phyloP scores from a whole-genome alignment of 1,140 invertebrate genomes.

The Zaprionus africanus region DNA sequence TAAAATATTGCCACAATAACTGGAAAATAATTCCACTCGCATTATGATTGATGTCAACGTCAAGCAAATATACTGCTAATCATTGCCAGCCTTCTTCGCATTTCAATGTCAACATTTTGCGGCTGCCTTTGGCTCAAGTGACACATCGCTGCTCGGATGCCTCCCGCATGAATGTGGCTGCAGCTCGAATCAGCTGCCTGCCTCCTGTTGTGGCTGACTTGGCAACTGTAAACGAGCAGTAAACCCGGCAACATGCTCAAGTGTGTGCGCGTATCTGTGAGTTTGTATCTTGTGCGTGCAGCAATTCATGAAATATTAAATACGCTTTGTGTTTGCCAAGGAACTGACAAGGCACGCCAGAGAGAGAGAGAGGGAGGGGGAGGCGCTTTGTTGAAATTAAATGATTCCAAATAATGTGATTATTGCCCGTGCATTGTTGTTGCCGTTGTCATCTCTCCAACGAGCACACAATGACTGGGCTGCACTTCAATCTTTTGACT shows the following conservation, averaged over 20 bases:
- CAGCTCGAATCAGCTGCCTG: slow-evolving; percentile 11
- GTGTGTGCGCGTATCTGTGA: slow-evolving; percentile 51
- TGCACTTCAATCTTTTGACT: slow-evolving; percentile 69
- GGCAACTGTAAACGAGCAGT: slow-evolving; percentile 75
- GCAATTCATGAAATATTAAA: slow-evolving; percentile 79
- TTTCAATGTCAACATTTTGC: slow-evolving; percentile 49
- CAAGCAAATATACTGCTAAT: slow-evolving; percentile 65
- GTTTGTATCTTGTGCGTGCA: slow-evolving; percentile 50
- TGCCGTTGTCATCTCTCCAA: slow-evolving; percentile 2
- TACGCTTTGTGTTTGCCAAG: slow-evolving; percentile 37
- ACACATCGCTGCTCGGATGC: slow-evolving; percentile 39
- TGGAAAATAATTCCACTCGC: slow-evolving; percentile 20
- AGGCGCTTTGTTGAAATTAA: slow-evolving; percentile 71
- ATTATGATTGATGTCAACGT: slow-evolving; percentile 60
- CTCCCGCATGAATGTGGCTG: slow-evolving; percentile 21
- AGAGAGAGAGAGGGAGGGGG: background rate
- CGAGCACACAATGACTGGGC: slow-evolving; percentile 36
- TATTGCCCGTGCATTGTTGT: slow-evolving; percentile 45
- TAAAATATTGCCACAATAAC: slow-evolving; percentile 29
- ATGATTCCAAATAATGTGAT: slow-evolving; percentile 77
- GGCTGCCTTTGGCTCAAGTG: slow-evolving; percentile 38
- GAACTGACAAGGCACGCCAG: background rate
- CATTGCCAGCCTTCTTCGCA: slow-evolving; percentile 14
- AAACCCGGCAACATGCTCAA: slow-evolving; percentile 58
- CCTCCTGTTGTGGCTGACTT: slow-evolving; percentile 53